Conservation (phyloP, 1,140 invertebrate genomes). For the Zaprionus davidi region DNA sequence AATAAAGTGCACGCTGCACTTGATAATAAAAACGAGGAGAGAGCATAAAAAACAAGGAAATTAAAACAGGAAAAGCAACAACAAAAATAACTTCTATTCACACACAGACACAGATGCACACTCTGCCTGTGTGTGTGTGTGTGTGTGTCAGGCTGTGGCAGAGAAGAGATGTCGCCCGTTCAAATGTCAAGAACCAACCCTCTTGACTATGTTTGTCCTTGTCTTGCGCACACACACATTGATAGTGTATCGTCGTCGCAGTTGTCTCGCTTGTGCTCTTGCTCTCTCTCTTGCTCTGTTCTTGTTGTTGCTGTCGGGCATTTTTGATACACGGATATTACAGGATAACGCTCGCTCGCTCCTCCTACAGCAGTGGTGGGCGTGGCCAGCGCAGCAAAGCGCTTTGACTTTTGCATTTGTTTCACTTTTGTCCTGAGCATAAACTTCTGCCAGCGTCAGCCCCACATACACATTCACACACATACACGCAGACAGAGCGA, state of each 20-base stretch:
- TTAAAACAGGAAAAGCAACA: background rate
- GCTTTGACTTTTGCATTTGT: constrained; percentile 82
- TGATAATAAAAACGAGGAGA: constrained; percentile 50
- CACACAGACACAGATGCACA: constrained; percentile 1
- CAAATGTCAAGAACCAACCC: constrained; percentile 82
- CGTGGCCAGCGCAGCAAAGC: constrained; percentile 73
- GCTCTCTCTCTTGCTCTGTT: constrained; percentile 5
- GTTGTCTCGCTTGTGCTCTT: constrained; percentile 40
- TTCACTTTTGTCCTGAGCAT: constrained; percentile 72
- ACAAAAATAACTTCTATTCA: constrained; percentile 26
- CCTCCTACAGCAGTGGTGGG: constrained; percentile 59
- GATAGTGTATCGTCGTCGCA: background rate
- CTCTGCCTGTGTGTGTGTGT: background rate
- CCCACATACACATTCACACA: constrained; percentile 34
- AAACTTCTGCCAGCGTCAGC: constrained; percentile 59
- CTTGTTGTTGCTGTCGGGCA: constrained; percentile 41
- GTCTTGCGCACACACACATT: constrained; percentile 33
- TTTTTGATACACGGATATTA: constrained; percentile 73
- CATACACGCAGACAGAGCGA: constrained; percentile 11
- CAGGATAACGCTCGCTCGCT: constrained; percentile 75
- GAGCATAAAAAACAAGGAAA: constrained; percentile 6
- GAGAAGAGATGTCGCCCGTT: constrained; percentile 77
- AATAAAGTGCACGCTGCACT: constrained; percentile 77
- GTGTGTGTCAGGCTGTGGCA: constrained; percentile 48
- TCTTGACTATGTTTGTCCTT: constrained; percentile 55